A percentile compares a stretch with the other conserved stretches of the same genome.
Conservation (phyloP, 2,888 invertebrate genomes). For the Eurytoma adleriae region DNA sequence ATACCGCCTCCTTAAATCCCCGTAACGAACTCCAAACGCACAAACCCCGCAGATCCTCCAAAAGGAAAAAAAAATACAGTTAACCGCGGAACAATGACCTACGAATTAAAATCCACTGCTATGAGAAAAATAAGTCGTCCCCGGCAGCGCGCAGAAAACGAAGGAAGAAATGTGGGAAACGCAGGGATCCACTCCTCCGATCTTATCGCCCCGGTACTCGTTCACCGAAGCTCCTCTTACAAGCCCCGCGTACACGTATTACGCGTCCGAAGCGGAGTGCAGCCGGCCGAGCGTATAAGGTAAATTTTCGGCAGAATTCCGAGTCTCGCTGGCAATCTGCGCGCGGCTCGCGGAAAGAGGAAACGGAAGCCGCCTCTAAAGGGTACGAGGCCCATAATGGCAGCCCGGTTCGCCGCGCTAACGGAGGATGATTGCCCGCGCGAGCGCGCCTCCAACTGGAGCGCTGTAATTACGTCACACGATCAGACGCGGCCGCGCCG, state of each 20-base stretch:
- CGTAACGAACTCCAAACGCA: not conserved
- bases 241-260: not conserved
- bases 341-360: not conserved
- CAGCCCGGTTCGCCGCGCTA: not conserved
- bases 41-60: not conserved
- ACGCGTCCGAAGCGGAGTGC: not conserved
- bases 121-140: conserved; percentile 27
- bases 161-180: conserved; percentile 43
- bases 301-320: conserved; percentile 10
- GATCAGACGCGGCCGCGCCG: conserved; percentile 1
- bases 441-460: conserved; percentile 25
- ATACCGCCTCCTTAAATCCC: not conserved
- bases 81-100: conserved; percentile 44
- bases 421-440: conserved; percentile 46
- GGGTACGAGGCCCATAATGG: conserved; percentile 20
- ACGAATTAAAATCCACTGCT: conserved; percentile 25
- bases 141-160: not conserved
- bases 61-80: conserved; percentile 22
- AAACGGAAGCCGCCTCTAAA: conserved; percentile 44
- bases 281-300: not conserved
- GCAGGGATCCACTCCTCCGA: conserved; percentile 13
- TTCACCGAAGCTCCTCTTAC: not conserved
- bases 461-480: conserved; percentile 51
- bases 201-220: conserved; percentile 13
- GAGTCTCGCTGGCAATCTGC: not conserved